Evolutionary conservation across 92 coral and sea anemone genomes (phyloP), one percentile per base, ranked within the genome.

Genomic region (Bergia puertoricense): DNA sequence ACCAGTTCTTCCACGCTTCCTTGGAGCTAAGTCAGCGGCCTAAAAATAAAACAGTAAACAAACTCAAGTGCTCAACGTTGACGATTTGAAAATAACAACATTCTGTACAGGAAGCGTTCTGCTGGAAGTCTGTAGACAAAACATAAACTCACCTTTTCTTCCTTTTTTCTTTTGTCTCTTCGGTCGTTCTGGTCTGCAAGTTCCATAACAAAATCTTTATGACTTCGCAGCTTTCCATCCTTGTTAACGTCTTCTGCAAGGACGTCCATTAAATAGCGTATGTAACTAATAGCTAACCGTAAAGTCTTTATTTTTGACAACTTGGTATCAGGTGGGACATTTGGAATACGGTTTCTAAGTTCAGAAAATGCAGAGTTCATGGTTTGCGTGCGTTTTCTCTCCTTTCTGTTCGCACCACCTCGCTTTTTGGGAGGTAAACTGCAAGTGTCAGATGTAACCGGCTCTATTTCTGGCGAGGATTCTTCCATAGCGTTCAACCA

Each of bases 311-410:
- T 96, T 93, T 96, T 96, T 39, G 99, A 96, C 76, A 96, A 90
- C 96, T 96, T 96, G 3, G 99, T 96, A 59, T 96, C 99, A 13
- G 94, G 93, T 0, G 99, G 99, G 57, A 96, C 99, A 77, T 96
- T 96, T 1, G 99, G 99, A 62, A 96, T 96, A 88, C 96, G 96
- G 66, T 95, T 94, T 39, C 99, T 94, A 18, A 96, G 92, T 73
- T 96, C 98, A 77, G 96, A 95, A 76, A 96, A 96, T n/a, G 99
- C 99, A 71, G 95, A 88, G 88, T 96, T 96, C 94, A 96, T 96
- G 9, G 98, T 95, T 39, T 92, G 93, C 23, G 99, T 96, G 65
- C 99, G 98, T 88, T 92, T 95, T 86, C 99, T 71, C 42, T 96
- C 99, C 83, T 96, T 96, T 81, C 99, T 92, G 90, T 96, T 96